A percentile compares a stretch with the other conserved stretches of the same genome.
Evolutionary conservation across 2,888 invertebrate genomes (phyloP).

Genomic region (Chorisops tibialis): DNA sequence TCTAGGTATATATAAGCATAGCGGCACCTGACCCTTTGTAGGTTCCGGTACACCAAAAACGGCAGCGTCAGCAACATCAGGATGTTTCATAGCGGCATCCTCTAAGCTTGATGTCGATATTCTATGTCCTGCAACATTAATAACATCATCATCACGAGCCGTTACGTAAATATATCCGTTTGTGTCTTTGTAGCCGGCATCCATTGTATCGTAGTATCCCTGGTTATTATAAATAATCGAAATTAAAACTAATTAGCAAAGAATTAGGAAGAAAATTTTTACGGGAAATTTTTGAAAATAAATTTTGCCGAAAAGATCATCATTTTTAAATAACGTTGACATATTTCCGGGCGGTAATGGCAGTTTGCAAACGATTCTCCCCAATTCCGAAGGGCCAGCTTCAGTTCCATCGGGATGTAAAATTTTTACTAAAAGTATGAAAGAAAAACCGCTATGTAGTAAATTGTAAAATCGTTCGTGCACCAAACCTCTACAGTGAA

Average conservation of each 20-base stretch:
- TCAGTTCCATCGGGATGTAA: slow-evolving; percentile 66
- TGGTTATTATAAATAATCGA: slow-evolving; percentile 30
- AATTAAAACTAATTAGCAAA: slow-evolving; percentile 4
- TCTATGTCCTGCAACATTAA: slow-evolving; percentile 92
- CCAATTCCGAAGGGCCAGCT: slow-evolving; percentile 70
- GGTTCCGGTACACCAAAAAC: slow-evolving; percentile 87
- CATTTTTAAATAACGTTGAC: slow-evolving; percentile 76
- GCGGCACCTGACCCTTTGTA: slow-evolving; percentile 86
- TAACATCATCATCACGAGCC: slow-evolving; percentile 86
- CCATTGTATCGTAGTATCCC: slow-evolving; percentile 81
- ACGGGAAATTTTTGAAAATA: slow-evolving; percentile 84
- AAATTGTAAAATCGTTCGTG: too few relatives aligned
- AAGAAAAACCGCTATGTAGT: slow-evolving; percentile 57
- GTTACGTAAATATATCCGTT: slow-evolving; percentile 85
- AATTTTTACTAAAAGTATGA: slow-evolving; percentile 58
- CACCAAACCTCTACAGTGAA: too few relatives aligned
- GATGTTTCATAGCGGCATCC: slow-evolving; percentile 84
- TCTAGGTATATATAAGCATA: slow-evolving; percentile 80
- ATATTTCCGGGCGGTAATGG: slow-evolving; percentile 89
- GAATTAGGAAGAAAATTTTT: slow-evolving; percentile 39
- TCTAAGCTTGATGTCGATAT: slow-evolving; percentile 86
- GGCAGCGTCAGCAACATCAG: slow-evolving; percentile 79
- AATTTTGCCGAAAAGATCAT: slow-evolving; percentile 72
- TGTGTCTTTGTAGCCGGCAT: slow-evolving; percentile 82
- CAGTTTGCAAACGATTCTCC: slow-evolving; percentile 76